A percentile compares a stretch with the other conserved stretches of the same genome.
Conservation (phyloP, 1,140 invertebrate species). For the Apis cerana region DNA sequence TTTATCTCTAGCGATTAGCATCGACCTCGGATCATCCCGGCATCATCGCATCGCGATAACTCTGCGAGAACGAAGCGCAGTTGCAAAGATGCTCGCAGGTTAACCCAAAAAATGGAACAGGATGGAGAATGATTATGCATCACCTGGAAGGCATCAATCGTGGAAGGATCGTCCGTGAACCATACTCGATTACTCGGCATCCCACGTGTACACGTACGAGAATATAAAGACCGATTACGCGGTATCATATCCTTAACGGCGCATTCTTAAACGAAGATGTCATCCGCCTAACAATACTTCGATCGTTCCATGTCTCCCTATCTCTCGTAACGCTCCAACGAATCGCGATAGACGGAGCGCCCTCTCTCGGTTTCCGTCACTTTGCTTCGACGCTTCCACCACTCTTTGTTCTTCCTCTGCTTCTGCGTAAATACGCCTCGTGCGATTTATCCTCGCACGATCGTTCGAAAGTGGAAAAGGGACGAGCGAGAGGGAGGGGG, state of each 20-base stretch:
- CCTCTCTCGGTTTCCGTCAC: neutral
- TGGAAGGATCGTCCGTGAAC: conserved; percentile 8
- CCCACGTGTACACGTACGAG: conserved; percentile 3
- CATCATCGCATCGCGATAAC: no score
- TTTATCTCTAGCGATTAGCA: no score
- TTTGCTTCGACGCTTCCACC: neutral
- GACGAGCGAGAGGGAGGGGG: neutral
- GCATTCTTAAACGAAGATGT: conserved; percentile 36
- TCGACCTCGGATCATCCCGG: no score
- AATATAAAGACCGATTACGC: conserved; percentile 31
- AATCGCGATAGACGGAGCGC: neutral
- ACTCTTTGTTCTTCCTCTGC: neutral
- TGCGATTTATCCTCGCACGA: conserved; percentile 28
- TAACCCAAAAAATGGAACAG: conserved; percentile 1
- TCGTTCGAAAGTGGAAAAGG: conserved; percentile 4
- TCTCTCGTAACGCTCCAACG: neutral
- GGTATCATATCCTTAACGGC: conserved; percentile 39
- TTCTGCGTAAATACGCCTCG: neutral
- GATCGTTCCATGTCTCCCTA: neutral
- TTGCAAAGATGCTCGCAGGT: no score
- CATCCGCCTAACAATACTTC: conserved; percentile 37
- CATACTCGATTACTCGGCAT: conserved; percentile 7
- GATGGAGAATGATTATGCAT: neutral
- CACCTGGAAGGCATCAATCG: no score
- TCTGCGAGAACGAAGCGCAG: no score